Evolutionary conservation across 2,113 vertebrate genomes (phyloP).

Genomic region (Oryzias curvinotus): DNA sequence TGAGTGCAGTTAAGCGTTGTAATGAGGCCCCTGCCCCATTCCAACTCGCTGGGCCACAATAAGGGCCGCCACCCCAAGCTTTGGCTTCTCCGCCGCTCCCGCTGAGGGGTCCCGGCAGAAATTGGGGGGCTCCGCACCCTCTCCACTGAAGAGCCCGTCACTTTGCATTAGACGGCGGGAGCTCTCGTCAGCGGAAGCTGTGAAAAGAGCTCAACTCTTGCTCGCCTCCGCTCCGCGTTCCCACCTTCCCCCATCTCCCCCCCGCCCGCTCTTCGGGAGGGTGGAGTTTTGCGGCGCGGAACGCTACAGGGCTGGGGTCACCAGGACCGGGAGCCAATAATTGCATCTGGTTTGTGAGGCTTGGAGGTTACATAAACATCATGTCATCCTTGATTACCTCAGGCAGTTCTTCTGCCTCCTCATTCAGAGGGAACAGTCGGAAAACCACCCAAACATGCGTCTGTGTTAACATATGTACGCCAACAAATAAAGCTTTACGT

Average conservation of each 20-base stretch:
- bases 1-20: constrained; percentile 75
- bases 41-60: constrained; percentile 66
- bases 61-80: constrained; percentile 63
- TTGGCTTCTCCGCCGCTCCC: constrained; percentile 62
- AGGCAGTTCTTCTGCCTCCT: constrained; percentile 42
- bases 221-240: constrained; percentile 41
- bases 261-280: constrained; percentile 52
- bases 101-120: constrained; percentile 67
- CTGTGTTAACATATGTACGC: constrained; percentile 17
- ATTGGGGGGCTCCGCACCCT: constrained; percentile 61
- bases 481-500: constrained; percentile 62
- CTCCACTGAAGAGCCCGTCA: constrained; percentile 76
- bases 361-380: constrained; percentile 83
- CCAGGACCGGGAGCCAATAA: constrained; percentile 68
- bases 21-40: constrained; percentile 69
- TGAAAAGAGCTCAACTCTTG: constrained; percentile 73
- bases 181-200: constrained; percentile 67
- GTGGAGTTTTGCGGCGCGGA: constrained; percentile 44
- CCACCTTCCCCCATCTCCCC: constrained; percentile 44
- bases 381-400: constrained; percentile 77
- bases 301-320: constrained; percentile 63
- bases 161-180: constrained; percentile 71
- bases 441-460: constrained; percentile 12
- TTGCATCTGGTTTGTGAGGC: constrained; percentile 76
- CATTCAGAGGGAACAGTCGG: constrained; percentile 26